Percentiles rank a stretch among this genome's conserved stretches.
These are phyloP conservation scores for Steinernema hermaphroditum DNA, from an alignment of 2,888 invertebrate genomes.

Conservation along the genomic window DNA sequence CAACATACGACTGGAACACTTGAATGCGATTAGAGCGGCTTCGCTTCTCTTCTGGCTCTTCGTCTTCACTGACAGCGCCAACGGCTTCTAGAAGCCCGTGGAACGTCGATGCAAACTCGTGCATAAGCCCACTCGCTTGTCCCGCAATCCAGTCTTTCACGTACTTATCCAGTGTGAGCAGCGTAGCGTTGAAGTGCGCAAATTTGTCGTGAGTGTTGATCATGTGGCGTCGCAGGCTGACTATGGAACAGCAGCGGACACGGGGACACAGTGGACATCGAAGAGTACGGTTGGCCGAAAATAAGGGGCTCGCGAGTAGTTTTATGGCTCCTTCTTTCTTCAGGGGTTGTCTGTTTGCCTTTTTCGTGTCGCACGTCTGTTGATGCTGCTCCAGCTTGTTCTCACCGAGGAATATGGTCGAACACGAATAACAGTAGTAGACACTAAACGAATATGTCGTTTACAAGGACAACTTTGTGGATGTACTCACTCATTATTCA, in stretches of 20 bases:
- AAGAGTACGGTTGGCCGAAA: background rate
- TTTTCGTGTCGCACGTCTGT: background rate
- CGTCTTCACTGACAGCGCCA: background rate
- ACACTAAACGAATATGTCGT: background rate
- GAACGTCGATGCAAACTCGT: slow-evolving; percentile 6
- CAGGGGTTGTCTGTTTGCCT: background rate
- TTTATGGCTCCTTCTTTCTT: background rate
- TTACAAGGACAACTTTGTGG: background rate
- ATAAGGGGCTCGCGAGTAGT: background rate
- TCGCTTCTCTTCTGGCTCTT: background rate
- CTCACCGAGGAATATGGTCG: background rate
- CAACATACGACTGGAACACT: background rate
- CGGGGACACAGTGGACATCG: background rate
- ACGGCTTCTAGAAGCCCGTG: background rate
- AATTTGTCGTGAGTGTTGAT: background rate
- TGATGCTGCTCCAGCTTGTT: background rate
- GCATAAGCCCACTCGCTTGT: background rate
- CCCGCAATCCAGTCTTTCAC: background rate
- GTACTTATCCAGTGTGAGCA: background rate
- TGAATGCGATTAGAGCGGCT: background rate
- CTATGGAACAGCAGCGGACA: background rate
- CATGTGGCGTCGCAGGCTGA: slow-evolving; percentile 7
- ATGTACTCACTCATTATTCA: slow-evolving; percentile 1
- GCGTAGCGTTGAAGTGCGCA: background rate
- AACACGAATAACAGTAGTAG: slow-evolving; percentile 11